Evolutionary conservation across 2,797 vertebrate genomes (phyloP), one percentile per base, ranked within the genome.

Genomic region (Falco naumanni): DNA sequence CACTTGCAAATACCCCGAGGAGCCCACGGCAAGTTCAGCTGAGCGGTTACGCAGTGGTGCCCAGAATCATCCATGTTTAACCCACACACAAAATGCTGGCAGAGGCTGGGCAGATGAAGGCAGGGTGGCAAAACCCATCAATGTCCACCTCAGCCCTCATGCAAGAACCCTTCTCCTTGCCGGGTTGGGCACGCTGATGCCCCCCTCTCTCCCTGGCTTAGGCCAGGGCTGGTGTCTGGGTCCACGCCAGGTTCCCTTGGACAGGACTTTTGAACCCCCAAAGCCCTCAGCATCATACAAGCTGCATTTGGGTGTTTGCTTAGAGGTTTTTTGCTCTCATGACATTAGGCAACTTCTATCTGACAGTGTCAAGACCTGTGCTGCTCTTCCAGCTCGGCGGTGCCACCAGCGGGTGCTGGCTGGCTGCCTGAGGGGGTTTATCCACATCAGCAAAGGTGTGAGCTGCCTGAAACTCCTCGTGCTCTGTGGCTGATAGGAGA

Each of bases 1-100:
- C 6, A 13, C n/a, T 56, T 24, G 50, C 29, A 34, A 16, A 7
- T 8, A 9, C 16, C 37, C 18, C 1, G 0, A 16, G 83, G 50
- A 68, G 33, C 47, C 34, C 53, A 13, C 6, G 5, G 15, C 1
- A 1, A 16, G 37, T 19, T 47, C 48, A 28, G 6, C 0, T 2
- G 47, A 51, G 77, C 34, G 4, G 20, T 4, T 26, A 13, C 19
- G 47, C 24, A 6, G 3, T 3, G 1, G 57, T 19, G 9, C 17
- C 22, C 34, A 11, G 54, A 39, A 47, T 19, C 5, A 20, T 33
- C n/a, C 1, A 0, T 3, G 1, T 65, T 48, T 31, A n/a, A 51
- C 11, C 24, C 53, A 8, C 4, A 2, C 12, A 33, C 19, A 26
- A 31, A 82, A 16, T 2, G 17, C 37, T 78, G 45, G 28, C 45